phyloP scores from a whole-genome alignment of 2,888 invertebrate genomes.

The Biston stratarius region DNA sequence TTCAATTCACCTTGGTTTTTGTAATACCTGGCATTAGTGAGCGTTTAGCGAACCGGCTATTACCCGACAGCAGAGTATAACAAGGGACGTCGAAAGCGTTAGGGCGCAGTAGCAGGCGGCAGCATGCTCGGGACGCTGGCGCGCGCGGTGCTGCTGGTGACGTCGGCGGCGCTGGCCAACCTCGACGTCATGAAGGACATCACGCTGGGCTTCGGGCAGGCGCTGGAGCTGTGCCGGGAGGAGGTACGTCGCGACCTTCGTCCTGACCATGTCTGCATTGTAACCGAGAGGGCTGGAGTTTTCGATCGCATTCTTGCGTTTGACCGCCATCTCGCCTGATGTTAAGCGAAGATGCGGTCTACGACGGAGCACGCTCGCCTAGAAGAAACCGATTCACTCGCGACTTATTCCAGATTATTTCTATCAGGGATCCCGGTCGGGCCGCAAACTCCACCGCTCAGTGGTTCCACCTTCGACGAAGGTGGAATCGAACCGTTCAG shows the following conservation, averaged over 20 bases:
- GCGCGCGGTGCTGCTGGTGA: constrained; percentile 38
- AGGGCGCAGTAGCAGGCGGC: neutral
- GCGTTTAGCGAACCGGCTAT: constrained; percentile 5
- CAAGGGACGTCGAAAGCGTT: neutral
- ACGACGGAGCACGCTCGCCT: too few species aligned
- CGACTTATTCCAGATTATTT: too few species aligned
- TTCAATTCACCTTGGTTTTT: constrained; percentile 6
- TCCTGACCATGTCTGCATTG: neutral
- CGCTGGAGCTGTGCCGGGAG: constrained; percentile 72
- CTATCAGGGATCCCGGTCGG: too few species aligned
- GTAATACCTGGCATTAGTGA: constrained; percentile 17
- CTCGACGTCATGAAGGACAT: constrained; percentile 76
- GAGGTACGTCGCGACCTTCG: constrained; percentile 57
- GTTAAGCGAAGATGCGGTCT: too few species aligned
- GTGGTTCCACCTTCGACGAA: too few species aligned
- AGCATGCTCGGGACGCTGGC: constrained; percentile 21
- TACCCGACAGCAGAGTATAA: constrained; percentile 3
- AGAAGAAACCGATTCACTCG: too few species aligned
- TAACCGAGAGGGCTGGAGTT: too few species aligned
- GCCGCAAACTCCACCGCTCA: too few species aligned
- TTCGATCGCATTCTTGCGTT: too few species aligned
- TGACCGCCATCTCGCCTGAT: too few species aligned
- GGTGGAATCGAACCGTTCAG: too few species aligned
- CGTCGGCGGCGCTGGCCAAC: constrained; percentile 45
- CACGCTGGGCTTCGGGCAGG: constrained; percentile 80